Conservation (phyloP, 1,140 invertebrate species). For the Drosophila ironensis region DNA sequence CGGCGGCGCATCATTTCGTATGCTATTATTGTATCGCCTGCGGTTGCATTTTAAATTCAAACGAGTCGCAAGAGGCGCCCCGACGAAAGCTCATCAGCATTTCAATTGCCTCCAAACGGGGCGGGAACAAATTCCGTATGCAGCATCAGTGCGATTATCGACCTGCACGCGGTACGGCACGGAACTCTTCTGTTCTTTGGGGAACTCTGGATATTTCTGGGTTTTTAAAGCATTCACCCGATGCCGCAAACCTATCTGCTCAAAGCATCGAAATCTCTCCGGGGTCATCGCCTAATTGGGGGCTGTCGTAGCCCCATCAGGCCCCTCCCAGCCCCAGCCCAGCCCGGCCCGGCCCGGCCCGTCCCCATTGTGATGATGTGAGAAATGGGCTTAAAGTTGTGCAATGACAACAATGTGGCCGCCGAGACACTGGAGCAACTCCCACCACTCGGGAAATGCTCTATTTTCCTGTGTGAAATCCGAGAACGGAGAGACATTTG, state of each 20-base stretch:
- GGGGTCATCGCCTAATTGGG: slow-evolving; percentile 40
- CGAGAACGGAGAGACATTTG: no score
- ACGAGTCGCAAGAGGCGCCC: slow-evolving; percentile 52
- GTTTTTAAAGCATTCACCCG: slow-evolving; percentile 19
- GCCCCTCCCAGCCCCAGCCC: no score
- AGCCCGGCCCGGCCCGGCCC: no score
- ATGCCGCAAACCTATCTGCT: slow-evolving; percentile 21
- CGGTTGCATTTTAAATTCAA: slow-evolving; percentile 74
- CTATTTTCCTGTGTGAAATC: no score
- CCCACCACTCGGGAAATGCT: no score
- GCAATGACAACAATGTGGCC: slow-evolving; percentile 58
- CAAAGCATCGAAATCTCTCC: slow-evolving; percentile 4
- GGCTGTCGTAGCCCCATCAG: slow-evolving; percentile 37
- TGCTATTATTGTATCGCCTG: slow-evolving; percentile 70
- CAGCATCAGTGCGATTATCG: slow-evolving; percentile 60
- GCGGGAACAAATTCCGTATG: slow-evolving; percentile 52
- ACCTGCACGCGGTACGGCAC: no score
- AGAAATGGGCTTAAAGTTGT: slow-evolving; percentile 58
- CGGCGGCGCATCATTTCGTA: slow-evolving; percentile 58
- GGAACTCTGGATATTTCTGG: not conserved
- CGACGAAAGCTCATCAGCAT: slow-evolving; percentile 74
- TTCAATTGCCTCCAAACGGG: slow-evolving; percentile 58
- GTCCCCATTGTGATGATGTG: slow-evolving; percentile 19
- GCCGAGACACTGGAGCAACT: slow-evolving; percentile 38
- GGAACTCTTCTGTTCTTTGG: no score